Evolutionary conservation across 2,113 vertebrate genomes (phyloP).

Genomic region (Plestiodon gilberti): DNA sequence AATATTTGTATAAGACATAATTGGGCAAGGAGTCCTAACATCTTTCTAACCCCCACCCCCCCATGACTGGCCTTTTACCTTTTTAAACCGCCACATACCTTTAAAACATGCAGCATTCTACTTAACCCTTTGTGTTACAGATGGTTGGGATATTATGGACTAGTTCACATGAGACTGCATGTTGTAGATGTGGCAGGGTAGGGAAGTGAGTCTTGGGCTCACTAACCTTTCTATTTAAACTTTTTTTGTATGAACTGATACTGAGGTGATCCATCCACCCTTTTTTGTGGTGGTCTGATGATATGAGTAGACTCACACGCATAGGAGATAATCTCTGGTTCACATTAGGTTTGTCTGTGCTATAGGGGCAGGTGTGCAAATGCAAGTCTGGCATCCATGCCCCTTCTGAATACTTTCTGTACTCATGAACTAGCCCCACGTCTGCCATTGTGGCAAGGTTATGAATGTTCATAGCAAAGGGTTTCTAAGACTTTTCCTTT

Average conservation of each 20-base stretch:
- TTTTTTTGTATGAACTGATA: not conserved
- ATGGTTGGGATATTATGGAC: not conserved
- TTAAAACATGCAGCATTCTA: not conserved
- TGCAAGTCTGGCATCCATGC: not conserved
- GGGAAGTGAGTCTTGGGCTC: not conserved
- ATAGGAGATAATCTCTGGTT: not conserved
- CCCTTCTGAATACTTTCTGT: not conserved
- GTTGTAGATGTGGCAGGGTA: not conserved
- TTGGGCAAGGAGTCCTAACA: not conserved
- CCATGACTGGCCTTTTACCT: not conserved
- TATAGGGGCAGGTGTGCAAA: not conserved
- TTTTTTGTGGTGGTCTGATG: no score
- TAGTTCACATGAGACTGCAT: not conserved
- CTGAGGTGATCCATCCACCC: not conserved
- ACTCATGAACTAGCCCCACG: not conserved
- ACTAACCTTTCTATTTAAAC: not conserved
- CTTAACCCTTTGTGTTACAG: not conserved
- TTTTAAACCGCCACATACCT: no score
- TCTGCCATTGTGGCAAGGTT: not conserved
- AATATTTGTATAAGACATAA: not conserved
- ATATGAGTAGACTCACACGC: no score
- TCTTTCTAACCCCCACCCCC: not conserved
- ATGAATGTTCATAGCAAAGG: not conserved
- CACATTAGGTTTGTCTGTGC: not conserved
- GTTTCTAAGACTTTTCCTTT: not conserved